Evolutionary conservation across 2,797 vertebrate genomes (phyloP).

Genomic region (Esox masquinongy): DNA sequence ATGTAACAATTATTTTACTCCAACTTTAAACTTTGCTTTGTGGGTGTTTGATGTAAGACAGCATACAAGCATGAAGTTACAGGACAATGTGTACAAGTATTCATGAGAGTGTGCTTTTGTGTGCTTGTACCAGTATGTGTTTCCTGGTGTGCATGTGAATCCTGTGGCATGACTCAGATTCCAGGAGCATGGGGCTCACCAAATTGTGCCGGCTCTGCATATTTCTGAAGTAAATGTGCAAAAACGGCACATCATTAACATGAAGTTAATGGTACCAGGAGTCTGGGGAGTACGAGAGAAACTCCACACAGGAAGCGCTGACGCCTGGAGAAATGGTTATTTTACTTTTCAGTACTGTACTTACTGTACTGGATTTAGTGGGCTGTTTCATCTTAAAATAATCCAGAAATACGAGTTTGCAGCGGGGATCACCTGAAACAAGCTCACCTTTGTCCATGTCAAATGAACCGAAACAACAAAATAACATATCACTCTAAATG

Average conservation of each 20-base stretch:
- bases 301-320: constrained; percentile 23
- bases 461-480: constrained; percentile 26
- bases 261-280: constrained; percentile 55
- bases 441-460: constrained; percentile 6
- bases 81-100: constrained; percentile 41
- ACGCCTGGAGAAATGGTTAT: not conserved
- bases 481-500: constrained; percentile 12
- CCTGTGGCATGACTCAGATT: constrained; percentile 65
- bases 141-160: not conserved
- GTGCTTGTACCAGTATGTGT: not conserved
- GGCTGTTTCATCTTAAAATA: not conserved
- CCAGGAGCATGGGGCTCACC: constrained; percentile 69
- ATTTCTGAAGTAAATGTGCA: constrained; percentile 76
- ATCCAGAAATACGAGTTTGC: not conserved
- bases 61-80: constrained; percentile 48
- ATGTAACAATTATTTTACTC: constrained; percentile 63
- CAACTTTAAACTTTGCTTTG: constrained; percentile 38
- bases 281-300: constrained; percentile 47
- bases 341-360: not conserved
- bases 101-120: not conserved
- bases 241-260: constrained; percentile 53
- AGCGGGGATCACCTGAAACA: not conserved
- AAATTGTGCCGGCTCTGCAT: constrained; percentile 75
- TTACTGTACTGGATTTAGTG: not conserved
- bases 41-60: constrained; percentile 48